These are phyloP conservation scores for Geococcyx californianus DNA, from an alignment of 2,113 vertebrate species.

Conservation along the genomic window DNA sequence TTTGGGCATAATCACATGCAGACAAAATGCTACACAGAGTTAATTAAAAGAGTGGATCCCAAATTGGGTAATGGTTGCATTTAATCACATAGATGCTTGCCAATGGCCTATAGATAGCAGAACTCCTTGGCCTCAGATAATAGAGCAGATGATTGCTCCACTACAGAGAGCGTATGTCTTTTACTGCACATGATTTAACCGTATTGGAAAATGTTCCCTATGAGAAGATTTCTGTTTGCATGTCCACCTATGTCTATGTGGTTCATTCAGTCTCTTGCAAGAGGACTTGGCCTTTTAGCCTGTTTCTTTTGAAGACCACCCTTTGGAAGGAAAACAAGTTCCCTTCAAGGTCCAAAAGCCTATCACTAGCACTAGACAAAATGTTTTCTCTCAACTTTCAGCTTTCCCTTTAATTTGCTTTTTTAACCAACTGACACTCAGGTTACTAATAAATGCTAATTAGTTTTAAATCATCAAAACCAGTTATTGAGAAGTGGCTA, in stretches of 20 bases:
- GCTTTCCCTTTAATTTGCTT: neutral
- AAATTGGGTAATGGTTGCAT: neutral
- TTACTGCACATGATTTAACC: neutral
- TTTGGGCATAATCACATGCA: neutral
- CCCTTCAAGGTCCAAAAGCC: neutral
- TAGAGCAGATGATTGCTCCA: slow-evolving; percentile 1
- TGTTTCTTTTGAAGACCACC: neutral
- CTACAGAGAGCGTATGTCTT: neutral
- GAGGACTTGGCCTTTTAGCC: neutral
- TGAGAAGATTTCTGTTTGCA: neutral
- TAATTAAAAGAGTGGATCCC: slow-evolving; percentile 15
- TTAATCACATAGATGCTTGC: slow-evolving; percentile 16
- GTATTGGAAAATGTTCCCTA: neutral
- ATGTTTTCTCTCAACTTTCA: neutral
- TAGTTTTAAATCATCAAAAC: neutral
- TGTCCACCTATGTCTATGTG: neutral
- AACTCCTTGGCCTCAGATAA: neutral
- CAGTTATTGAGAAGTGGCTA: neutral
- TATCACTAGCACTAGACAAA: neutral
- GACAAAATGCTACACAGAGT: neutral
- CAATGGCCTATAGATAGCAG: neutral
- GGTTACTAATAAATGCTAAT: neutral
- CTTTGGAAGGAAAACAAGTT: neutral
- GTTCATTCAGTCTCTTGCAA: neutral
- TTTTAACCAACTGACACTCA: neutral